Evolutionary conservation across 1,140 invertebrate genomes (phyloP).

Genomic region (Zophobas morio): DNA sequence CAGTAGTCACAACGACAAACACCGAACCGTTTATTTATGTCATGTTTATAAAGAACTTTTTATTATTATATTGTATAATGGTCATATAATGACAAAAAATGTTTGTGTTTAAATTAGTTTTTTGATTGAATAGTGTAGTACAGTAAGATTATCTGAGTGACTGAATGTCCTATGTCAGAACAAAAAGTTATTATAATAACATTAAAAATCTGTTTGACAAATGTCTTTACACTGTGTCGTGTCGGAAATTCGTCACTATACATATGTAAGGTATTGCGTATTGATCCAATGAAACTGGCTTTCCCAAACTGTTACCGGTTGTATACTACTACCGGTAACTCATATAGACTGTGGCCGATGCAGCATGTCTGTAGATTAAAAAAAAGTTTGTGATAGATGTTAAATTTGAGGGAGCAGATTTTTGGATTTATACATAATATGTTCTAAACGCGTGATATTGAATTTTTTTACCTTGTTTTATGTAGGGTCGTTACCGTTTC

Average conservation of each 20-base stretch:
- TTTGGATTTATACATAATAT: not conserved
- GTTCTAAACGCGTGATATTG: slow-evolving; percentile 40
- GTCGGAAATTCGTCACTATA: slow-evolving; percentile 1
- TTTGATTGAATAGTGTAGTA: slow-evolving; percentile 56
- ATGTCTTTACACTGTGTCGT: slow-evolving; percentile 30
- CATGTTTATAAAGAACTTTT: slow-evolving; percentile 66
- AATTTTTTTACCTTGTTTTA: slow-evolving; percentile 31
- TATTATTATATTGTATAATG: slow-evolving; percentile 62
- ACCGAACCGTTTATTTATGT: slow-evolving; percentile 64
- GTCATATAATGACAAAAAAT: slow-evolving; percentile 66
- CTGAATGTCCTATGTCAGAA: slow-evolving; percentile 52
- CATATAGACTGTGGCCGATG: slow-evolving; percentile 12
- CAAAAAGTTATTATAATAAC: slow-evolving; percentile 50
- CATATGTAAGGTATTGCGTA: no score
- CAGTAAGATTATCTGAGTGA: slow-evolving; percentile 53
- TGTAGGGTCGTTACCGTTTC: slow-evolving; percentile 6
- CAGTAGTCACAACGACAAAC: slow-evolving; percentile 65
- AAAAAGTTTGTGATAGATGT: slow-evolving; percentile 27
- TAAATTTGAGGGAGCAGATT: slow-evolving; percentile 13
- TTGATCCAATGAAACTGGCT: no score
- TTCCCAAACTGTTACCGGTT: no score
- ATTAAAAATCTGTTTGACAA: slow-evolving; percentile 17
- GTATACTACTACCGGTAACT: not conserved
- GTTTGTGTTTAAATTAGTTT: slow-evolving; percentile 61
- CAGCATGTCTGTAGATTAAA: not conserved